Percentiles rank a stretch among this genome's conserved stretches.
Conservation (phyloP, 53 echinoderm and acorn worm species). For the Paracentrotus lividus region DNA sequence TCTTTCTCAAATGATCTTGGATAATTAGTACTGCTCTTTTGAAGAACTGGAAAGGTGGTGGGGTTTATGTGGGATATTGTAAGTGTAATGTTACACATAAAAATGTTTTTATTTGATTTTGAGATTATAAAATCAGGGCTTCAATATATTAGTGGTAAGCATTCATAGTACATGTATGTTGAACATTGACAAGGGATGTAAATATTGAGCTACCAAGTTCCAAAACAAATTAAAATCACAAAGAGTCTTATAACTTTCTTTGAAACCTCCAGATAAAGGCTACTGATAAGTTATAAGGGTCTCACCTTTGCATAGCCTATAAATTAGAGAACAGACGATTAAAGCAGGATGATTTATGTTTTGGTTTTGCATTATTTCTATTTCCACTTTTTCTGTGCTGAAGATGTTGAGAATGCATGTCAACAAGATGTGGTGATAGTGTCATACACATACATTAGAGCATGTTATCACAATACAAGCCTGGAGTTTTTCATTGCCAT, state of each 20-base stretch:
- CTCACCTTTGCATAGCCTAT: no score
- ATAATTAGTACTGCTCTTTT: background rate
- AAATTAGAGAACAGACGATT: no score
- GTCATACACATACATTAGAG: background rate
- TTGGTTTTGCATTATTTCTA: background rate
- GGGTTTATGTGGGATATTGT: background rate
- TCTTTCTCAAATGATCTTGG: background rate
- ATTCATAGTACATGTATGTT: background rate
- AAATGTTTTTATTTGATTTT: background rate
- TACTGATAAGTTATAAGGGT: no score
- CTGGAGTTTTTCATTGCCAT: slow-evolving; percentile 27
- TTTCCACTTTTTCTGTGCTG: background rate
- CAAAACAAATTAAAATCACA: no score
- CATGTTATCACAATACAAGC: slow-evolving; percentile 35
- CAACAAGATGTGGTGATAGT: background rate
- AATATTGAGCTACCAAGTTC: background rate
- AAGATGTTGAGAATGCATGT: no score
- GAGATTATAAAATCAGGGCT: background rate
- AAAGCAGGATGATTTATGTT: background rate
- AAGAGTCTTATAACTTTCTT: no score
- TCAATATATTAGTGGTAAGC: background rate
- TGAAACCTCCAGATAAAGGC: no score
- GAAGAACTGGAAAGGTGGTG: background rate
- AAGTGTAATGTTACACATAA: background rate
- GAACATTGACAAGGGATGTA: background rate